Conservation (phyloP, 1,140 invertebrate genomes). For the Aphidius gifuensis region DNA sequence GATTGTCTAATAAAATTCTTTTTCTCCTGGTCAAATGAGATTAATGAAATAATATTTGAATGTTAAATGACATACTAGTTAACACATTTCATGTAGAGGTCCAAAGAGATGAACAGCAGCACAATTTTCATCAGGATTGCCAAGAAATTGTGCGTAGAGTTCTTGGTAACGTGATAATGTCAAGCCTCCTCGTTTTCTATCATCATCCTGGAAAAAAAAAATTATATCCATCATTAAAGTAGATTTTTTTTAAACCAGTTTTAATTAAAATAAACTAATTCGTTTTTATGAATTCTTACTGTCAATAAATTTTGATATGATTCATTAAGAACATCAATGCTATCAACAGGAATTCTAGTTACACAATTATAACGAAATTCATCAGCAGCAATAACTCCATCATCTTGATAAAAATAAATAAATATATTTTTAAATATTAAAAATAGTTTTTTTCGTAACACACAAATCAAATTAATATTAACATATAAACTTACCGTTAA, state of each 20-base stretch:
- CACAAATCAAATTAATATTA: neutral
- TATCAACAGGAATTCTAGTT: conserved; percentile 71
- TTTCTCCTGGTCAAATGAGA: neutral
- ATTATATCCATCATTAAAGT: neutral
- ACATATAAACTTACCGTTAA: conserved; percentile 59
- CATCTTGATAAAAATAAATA: conserved; percentile 48
- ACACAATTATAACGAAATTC: conserved; percentile 82
- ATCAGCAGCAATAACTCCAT: conserved; percentile 73
- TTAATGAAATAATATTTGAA: neutral
- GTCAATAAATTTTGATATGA: conserved; percentile 73
- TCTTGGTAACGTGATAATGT: conserved; percentile 76
- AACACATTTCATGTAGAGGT: conserved; percentile 57
- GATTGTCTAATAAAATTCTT: too few species aligned
- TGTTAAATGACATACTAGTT: conserved; percentile 17
- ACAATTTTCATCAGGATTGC: conserved; percentile 70
- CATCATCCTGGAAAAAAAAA: conserved; percentile 66
- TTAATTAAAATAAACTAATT: too few species aligned
- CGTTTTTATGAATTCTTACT: conserved; percentile 54
- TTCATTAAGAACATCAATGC: conserved; percentile 71
- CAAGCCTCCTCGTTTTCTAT: conserved; percentile 72
- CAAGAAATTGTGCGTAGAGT: conserved; percentile 76
- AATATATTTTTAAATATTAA: conserved; percentile 3
- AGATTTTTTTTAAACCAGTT: too few species aligned
- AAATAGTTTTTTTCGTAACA: neutral
- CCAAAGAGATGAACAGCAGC: conserved; percentile 76